A percentile compares a stretch with the other conserved stretches of the same genome.
phyloP scores from a whole-genome alignment of 2,113 vertebrate species.

The Chrysochloris asiatica region DNA sequence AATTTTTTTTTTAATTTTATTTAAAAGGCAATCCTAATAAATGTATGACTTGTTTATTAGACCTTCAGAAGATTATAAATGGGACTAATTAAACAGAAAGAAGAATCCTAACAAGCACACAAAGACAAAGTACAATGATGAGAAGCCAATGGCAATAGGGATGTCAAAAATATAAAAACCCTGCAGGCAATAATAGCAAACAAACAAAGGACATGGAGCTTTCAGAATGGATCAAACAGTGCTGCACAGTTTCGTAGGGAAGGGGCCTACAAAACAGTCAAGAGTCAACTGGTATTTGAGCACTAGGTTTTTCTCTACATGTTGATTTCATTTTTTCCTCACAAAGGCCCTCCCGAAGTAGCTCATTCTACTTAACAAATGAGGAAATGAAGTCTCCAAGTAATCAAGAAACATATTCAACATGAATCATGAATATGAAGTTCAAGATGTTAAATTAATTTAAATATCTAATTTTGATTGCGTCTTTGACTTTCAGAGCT shows the following conservation, averaged over 20 bases:
- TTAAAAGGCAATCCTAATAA: neutral
- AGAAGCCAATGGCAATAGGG: neutral
- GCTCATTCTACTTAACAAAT: constrained; percentile 63
- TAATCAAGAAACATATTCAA: constrained; percentile 72
- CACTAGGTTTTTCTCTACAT: neutral
- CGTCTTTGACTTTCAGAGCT: constrained; percentile 68
- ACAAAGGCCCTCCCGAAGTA: constrained; percentile 51
- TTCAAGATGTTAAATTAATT: constrained; percentile 77
- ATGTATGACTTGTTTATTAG: neutral
- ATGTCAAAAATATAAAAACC: neutral
- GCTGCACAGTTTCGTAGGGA: neutral
- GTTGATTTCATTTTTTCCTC: constrained; percentile 59
- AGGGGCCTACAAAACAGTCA: neutral
- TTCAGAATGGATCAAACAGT: neutral
- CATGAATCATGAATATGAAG: constrained; percentile 75
- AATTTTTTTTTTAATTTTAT: neutral
- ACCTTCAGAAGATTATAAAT: neutral
- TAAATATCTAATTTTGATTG: constrained; percentile 76
- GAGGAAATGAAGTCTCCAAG: constrained; percentile 56
- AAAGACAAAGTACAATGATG: neutral
- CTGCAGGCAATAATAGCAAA: neutral
- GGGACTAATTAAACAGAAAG: constrained; percentile 13
- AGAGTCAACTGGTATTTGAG: neutral
- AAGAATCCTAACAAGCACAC: neutral
- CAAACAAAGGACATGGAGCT: neutral